Percentiles rank a stretch among this genome's conserved stretches.
Evolutionary conservation across 2,113 vertebrate species (phyloP).

Genomic region (Festucalex cinctus): DNA sequence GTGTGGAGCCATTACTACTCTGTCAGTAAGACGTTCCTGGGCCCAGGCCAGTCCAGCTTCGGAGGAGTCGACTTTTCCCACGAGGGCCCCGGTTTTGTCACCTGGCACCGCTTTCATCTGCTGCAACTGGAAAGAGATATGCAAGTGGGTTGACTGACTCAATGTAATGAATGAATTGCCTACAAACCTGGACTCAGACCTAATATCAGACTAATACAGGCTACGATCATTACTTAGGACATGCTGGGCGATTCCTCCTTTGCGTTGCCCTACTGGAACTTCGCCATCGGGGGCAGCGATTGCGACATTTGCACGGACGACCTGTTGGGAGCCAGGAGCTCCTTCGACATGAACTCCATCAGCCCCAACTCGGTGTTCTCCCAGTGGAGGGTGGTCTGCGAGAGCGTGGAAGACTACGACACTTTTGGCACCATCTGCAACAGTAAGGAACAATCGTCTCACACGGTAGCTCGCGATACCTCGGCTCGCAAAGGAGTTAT

Average conservation of each 20-base stretch:
- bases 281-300: constrained; percentile 85
- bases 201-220: not conserved
- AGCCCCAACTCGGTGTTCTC: constrained; percentile 91
- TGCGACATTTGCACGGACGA: constrained; percentile 93
- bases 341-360: constrained; percentile 79
- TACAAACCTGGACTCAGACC: not conserved
- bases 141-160: constrained; percentile 72
- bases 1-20: constrained; percentile 98
- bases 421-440: constrained; percentile 90
- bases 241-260: constrained; percentile 85
- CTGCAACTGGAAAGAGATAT: constrained; percentile 92
- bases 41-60: constrained; percentile 82
- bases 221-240: constrained; percentile 63
- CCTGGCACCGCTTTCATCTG: constrained; percentile 93
- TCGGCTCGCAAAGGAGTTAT: constrained; percentile 15
- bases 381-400: constrained; percentile 88
- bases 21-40: constrained; percentile 93
- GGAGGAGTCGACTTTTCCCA: constrained; percentile 93
- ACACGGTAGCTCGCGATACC: not conserved
- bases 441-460: constrained; percentile 73
- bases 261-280: constrained; percentile 95
- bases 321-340: constrained; percentile 87
- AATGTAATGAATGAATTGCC: not conserved
- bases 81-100: constrained; percentile 96
- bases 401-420: constrained; percentile 89